A percentile compares a stretch with the other conserved stretches of the same genome.
These are phyloP conservation scores for Callimorpha dominula DNA, from an alignment of 2,888 invertebrate genomes.

Conservation along the genomic window DNA sequence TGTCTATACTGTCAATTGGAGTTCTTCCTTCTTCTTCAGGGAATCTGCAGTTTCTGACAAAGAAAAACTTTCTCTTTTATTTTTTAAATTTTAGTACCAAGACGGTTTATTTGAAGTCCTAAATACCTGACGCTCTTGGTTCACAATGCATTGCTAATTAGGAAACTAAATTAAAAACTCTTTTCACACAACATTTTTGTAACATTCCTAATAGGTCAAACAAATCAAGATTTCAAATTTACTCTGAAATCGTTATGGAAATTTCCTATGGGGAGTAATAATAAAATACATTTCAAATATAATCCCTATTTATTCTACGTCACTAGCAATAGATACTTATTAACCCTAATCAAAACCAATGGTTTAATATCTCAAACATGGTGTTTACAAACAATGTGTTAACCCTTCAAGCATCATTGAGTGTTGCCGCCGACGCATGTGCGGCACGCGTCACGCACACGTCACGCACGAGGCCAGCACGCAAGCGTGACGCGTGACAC, in stretches of 20 bases:
- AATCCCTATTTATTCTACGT: slow-evolving; percentile 17
- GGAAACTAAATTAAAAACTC: too few relatives aligned
- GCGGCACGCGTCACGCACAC: slow-evolving; percentile 12
- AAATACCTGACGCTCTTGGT: too few relatives aligned
- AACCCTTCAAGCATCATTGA: slow-evolving; percentile 22
- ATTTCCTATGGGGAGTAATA: slow-evolving; percentile 14
- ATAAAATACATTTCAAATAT: slow-evolving; percentile 9
- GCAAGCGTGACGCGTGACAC: slow-evolving; percentile 18
- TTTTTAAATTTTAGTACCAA: too few relatives aligned
- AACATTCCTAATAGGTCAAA: too few relatives aligned
- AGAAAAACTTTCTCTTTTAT: too few relatives aligned
- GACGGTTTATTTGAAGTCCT: too few relatives aligned
- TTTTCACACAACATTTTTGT: too few relatives aligned
- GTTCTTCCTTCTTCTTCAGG: too few relatives aligned
- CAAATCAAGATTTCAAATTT: not conserved
- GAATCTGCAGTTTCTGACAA: too few relatives aligned
- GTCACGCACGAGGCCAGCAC: not conserved
- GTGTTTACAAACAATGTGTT: slow-evolving; percentile 24
- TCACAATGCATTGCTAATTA: too few relatives aligned
- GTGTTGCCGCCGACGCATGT: slow-evolving; percentile 28
- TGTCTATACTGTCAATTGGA: too few relatives aligned
- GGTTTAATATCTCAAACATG: slow-evolving; percentile 19
- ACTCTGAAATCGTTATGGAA: slow-evolving; percentile 9
- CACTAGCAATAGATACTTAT: slow-evolving; percentile 44
- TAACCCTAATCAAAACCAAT: slow-evolving; percentile 48